phyloP scores from a whole-genome alignment of 1,140 invertebrate genomes.

The Parapsyche elsis region DNA sequence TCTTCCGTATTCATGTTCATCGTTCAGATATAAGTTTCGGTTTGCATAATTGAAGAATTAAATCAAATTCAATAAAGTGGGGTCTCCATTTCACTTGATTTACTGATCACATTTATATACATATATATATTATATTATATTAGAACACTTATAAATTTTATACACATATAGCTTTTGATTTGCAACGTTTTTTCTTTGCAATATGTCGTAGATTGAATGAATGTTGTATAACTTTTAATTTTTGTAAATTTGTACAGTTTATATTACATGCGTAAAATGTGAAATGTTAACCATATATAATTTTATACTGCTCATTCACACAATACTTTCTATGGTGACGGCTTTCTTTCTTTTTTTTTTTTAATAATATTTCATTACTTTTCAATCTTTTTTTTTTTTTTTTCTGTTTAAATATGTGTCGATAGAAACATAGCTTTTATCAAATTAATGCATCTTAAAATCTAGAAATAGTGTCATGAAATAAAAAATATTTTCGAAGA shows the following conservation, averaged over 20 bases:
- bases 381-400: slow-evolving; percentile 32
- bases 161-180: slow-evolving; percentile 25
- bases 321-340: background rate
- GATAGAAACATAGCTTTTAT: slow-evolving; percentile 9
- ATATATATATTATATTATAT: background rate
- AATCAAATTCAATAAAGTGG: slow-evolving; percentile 26
- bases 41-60: too few relatives aligned
- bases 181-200: slow-evolving; percentile 12
- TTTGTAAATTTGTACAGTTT: background rate
- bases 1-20: too few relatives aligned
- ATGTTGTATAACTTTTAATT: slow-evolving; percentile 13
- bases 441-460: background rate
- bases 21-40: too few relatives aligned
- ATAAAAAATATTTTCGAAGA: slow-evolving; percentile 73
- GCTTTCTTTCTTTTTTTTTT: background rate
- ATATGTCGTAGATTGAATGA: slow-evolving; percentile 36
- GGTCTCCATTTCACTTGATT: slow-evolving; percentile 48
- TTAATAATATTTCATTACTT: slow-evolving; percentile 25
- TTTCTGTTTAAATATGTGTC: slow-evolving; percentile 18
- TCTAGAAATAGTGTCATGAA: slow-evolving; percentile 49
- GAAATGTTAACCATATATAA: background rate
- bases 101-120: slow-evolving; percentile 47
- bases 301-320: background rate
- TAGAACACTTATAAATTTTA: background rate
- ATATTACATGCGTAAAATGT: background rate